Conservation (phyloP, 2,888 invertebrate genomes). For the Ophion slaviceki region DNA sequence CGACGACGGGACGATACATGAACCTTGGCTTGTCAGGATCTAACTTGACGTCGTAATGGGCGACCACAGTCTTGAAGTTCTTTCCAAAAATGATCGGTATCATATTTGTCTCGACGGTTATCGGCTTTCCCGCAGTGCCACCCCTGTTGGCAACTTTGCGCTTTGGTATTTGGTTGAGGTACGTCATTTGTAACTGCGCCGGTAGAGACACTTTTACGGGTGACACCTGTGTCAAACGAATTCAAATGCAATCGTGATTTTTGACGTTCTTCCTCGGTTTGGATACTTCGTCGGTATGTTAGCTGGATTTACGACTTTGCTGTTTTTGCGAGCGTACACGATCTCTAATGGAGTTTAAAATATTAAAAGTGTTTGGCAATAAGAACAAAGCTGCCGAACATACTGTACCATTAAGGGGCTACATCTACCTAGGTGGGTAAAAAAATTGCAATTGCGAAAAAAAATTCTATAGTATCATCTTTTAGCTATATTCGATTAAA, state of each 20-base stretch:
- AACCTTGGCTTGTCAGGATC: constrained; percentile 89
- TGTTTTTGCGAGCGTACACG: too few species aligned
- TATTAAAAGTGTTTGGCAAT: too few species aligned
- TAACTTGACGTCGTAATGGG: constrained; percentile 93
- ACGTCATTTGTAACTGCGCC: constrained; percentile 37
- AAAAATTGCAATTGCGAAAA: too few species aligned
- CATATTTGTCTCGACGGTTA: constrained; percentile 87
- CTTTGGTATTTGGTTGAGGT: constrained; percentile 70
- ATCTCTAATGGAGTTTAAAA: too few species aligned
- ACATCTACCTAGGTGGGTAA: too few species aligned
- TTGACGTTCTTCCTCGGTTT: not conserved
- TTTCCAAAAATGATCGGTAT: constrained; percentile 85
- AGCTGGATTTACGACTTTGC: too few species aligned
- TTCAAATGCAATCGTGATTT: not conserved
- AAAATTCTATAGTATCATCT: too few species aligned
- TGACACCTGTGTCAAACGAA: constrained; percentile 6
- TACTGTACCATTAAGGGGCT: too few species aligned
- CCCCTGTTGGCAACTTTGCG: constrained; percentile 69
- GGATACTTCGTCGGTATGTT: not conserved
- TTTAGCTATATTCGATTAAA: too few species aligned
- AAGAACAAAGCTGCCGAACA: too few species aligned
- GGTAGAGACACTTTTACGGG: constrained; percentile 47
- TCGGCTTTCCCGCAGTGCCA: constrained; percentile 82
- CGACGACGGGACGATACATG: constrained; percentile 85
- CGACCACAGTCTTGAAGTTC: constrained; percentile 82